Evolutionary conservation across 2,113 vertebrate species (phyloP), one percentile per base, ranked within the genome.

Genomic region (Rhinogobius similis): DNA sequence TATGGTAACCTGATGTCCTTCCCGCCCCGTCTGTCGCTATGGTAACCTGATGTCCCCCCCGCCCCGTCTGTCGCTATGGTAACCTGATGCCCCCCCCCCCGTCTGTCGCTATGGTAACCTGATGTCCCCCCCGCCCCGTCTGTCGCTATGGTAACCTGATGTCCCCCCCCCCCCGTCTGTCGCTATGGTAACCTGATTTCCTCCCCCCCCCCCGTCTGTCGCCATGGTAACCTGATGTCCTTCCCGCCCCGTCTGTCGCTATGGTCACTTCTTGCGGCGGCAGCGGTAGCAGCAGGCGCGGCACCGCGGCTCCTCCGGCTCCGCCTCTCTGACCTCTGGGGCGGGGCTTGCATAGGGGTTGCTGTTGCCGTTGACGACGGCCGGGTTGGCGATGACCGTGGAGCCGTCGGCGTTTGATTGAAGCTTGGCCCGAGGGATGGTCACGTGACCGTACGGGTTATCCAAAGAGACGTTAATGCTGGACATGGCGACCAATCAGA

Each of bases 391-490:
- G 46, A 90, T 90, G 38, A 90, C 89, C 0, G 52, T 81, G 20
- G 41, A 16, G 21, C 62, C 76, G 32, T 77, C 66, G 0, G 81
- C 74, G 26, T 76, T 63, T 0, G 81, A 39, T 67, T 59, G 87
- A 48, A 90, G 82, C 62, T 86, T 84, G 0, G 89, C 89, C n/a
- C 89, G 61, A 0, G 89, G 89, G 36, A 90, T 90, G 44, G 27
- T 81, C 62, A 90, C 87, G 48, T 85, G 39, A 41, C 87, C 72
- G 0, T 90, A 90, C 0, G 88, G 89, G n/a, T 90, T 90, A 1
- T 90, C 89, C 21, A 75, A 41, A 16, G 85, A 85, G 10, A 90
- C 65, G 0, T 64, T 75, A 76, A 89, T 86, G 29, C 56, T 82
- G 27, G 88, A 80, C 23, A 70, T 65, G 21, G 21, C 24, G 56